A percentile compares a stretch with the other conserved stretches of the same genome.
Evolutionary conservation across 2,113 vertebrate genomes (phyloP).

Genomic region (Pleuronectes platessa): DNA sequence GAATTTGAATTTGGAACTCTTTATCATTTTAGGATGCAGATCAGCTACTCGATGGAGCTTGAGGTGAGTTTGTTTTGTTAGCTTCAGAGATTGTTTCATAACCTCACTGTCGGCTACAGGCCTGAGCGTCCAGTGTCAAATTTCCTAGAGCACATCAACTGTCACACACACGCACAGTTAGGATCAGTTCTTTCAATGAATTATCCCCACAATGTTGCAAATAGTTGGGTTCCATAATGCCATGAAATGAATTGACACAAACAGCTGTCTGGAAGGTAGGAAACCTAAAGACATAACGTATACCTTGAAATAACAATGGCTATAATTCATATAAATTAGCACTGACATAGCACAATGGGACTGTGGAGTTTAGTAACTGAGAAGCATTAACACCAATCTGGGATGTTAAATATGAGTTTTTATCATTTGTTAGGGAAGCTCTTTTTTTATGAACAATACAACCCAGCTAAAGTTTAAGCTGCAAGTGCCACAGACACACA

Average conservation of each 20-base stretch:
- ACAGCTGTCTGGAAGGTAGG: not conserved
- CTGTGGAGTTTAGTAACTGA: constrained; percentile 7
- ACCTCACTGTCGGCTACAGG: not conserved
- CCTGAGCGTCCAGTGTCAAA: not conserved
- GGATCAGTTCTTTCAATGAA: not conserved
- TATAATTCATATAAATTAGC: constrained; percentile 51
- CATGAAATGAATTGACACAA: not conserved
- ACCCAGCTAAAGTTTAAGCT: constrained; percentile 34
- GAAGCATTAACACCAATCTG: constrained; percentile 5
- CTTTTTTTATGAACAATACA: constrained; percentile 23
- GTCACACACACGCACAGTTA: not conserved
- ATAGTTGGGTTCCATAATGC: not conserved
- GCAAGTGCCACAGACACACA: constrained; percentile 28
- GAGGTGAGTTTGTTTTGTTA: not conserved
- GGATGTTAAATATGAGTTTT: constrained; percentile 2
- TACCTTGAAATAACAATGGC: constrained; percentile 14
- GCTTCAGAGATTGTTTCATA: not conserved
- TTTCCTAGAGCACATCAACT: not conserved
- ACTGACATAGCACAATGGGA: not conserved
- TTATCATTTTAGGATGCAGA: not conserved
- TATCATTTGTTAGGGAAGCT: not conserved
- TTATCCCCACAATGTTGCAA: not conserved
- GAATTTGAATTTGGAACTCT: no score
- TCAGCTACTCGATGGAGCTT: not conserved
- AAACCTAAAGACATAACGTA: not conserved